Conservation (phyloP, 2,797 vertebrate genomes). For the Molossus molossus region DNA sequence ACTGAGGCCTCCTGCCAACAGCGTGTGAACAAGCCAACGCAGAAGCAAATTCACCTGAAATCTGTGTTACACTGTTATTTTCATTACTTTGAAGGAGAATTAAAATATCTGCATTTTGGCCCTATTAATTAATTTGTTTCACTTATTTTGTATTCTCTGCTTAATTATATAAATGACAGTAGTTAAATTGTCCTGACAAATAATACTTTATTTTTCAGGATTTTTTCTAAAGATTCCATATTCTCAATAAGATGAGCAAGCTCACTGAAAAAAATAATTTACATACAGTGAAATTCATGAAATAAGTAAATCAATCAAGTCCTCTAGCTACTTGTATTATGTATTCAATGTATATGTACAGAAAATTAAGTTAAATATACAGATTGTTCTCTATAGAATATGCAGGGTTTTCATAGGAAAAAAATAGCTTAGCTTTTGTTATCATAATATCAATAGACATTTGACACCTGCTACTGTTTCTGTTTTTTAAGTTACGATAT, state of each 20-base stretch:
- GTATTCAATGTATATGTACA: not conserved
- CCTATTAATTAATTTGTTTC: not conserved
- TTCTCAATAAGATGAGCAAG: not conserved
- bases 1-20: not conserved
- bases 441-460: not conserved
- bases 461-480: not conserved
- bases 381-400: not conserved
- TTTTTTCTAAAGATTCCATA: not conserved
- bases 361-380: constrained; percentile 45
- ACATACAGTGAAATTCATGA: not conserved
- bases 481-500: constrained; percentile 27
- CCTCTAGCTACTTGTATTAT: not conserved
- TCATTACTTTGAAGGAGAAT: not conserved
- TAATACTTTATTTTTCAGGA: not conserved
- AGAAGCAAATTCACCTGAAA: not conserved
- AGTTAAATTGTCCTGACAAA: not conserved
- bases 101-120: not conserved
- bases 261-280: not conserved
- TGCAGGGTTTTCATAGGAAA: constrained; percentile 3
- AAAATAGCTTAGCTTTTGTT: not conserved
- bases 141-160: not conserved
- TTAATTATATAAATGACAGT: constrained; percentile 21
- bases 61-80: not conserved
- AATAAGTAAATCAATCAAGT: not conserved
- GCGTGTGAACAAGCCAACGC: accelerated